Evolutionary conservation across 2,113 vertebrate genomes (phyloP), one percentile per base, ranked within the genome.

Genomic region (Nannobrachium achirus): DNA sequence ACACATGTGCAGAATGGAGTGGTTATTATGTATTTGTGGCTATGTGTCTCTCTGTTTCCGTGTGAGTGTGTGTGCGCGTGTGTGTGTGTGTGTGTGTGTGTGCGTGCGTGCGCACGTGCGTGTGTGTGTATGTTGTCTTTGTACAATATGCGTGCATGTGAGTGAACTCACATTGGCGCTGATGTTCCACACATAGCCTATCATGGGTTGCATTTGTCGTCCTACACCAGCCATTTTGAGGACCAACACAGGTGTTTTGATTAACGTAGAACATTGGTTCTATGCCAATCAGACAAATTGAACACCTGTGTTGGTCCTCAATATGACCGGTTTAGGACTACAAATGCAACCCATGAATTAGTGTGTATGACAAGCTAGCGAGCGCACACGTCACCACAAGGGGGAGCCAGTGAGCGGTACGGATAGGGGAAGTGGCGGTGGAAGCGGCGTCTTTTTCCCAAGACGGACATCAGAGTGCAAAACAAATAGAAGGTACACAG

Each of bases 401-500:
- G 78, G 44, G 49, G 49, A 1, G n/a, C 6, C 41, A 38, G 71
- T 61, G 75, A 66, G 50, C 49, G 25, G 25, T 71, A 58, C 51
- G 10, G 83, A 88, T 83, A 81, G 77, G 25, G 76, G 73, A 87
- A 82, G n/a, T n/a, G n/a, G n/a, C 6, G 25, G 25, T 33, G 25
- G 1, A 33, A 33, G 25, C 25, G 25, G 25, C 6, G 25, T 3
- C 25, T 33, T 33, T 33, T 4, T 5, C 25, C 4, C 25, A 33
- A 33, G 25, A 33, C 25, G 2, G 83, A 83, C 75, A 73, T 80
- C 77, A 75, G 83, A 88, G 89, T 89, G 88, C 86, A 89, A 82
- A 86, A 90, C 88, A 87, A 75, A 88, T 71, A 72, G 82, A 89
- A 79, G 77, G 73, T 86, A 86, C 83, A 88, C 88, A 90, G 87